Percentiles rank a stretch among this genome's conserved stretches.
phyloP scores from a whole-genome alignment of 2,888 invertebrate species.

The Heteropelma amictum region DNA sequence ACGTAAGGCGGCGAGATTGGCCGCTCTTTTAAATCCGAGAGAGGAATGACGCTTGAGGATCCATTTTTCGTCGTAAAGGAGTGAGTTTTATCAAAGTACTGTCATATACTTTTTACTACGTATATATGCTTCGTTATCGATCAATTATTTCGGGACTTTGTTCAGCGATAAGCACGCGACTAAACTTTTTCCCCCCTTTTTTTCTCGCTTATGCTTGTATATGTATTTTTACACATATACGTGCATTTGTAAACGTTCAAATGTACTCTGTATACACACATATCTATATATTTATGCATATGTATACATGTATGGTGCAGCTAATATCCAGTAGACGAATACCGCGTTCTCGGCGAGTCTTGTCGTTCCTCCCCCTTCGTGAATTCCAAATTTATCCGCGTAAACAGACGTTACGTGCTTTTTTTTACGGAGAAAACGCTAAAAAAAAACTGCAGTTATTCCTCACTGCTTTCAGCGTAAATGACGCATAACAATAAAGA shows the following conservation, averaged over 20 bases:
- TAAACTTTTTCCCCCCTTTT: background rate
- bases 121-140: background rate
- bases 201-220: background rate
- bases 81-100: constrained; percentile 83
- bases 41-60: constrained; percentile 98
- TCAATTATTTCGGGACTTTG: background rate
- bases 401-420: too few species aligned
- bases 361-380: constrained; percentile 26
- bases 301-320: constrained; percentile 16
- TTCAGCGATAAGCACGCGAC: too few species aligned
- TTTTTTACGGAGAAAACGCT: too few species aligned
- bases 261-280: background rate
- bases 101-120: background rate
- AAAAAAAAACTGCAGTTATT: too few species aligned
- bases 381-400: constrained; percentile 49
- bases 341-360: constrained; percentile 6
- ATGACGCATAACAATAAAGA: too few species aligned
- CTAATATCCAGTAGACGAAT: constrained; percentile 17
- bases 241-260: background rate
- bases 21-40: constrained; percentile 77
- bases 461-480: too few species aligned
- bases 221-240: background rate
- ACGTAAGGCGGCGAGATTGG: constrained; percentile 73
- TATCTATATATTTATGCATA: background rate
- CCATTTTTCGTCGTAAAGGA: constrained; percentile 99